A percentile compares a stretch with the other conserved stretches of the same genome.
Conservation (phyloP, 2,888 invertebrate species). For the Oegoconia quadripuncta region DNA sequence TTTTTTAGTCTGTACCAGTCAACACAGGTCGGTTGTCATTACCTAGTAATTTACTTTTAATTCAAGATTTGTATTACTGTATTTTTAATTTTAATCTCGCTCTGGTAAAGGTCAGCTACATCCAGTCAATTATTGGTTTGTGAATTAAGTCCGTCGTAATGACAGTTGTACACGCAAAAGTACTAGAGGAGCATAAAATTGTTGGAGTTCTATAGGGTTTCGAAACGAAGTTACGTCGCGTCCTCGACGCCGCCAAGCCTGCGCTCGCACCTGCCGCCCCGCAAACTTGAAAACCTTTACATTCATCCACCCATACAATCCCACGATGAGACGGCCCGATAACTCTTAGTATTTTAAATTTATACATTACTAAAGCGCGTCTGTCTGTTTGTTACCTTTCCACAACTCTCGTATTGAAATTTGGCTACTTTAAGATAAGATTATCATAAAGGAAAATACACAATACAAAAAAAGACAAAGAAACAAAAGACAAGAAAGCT, state of each 20-base stretch:
- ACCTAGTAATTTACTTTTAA: conserved; percentile 11
- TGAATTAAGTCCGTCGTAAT: conserved; percentile 13
- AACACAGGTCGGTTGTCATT: conserved; percentile 7
- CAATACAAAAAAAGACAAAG: too few relatives aligned
- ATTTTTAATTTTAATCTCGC: conserved; percentile 9
- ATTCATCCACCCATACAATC: conserved; percentile 22
- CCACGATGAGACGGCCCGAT: conserved; percentile 23
- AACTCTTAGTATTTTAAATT: too few relatives aligned
- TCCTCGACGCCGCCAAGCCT: conserved; percentile 50
- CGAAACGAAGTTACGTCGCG: conserved; percentile 33
- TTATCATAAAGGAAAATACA: too few relatives aligned
- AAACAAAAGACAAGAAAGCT: too few relatives aligned
- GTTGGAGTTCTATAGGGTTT: conserved; percentile 29
- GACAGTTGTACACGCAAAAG: conserved; percentile 3
- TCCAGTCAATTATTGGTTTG: conserved; percentile 3
- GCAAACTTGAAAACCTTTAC: conserved; percentile 40
- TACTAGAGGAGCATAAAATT: conserved; percentile 11
- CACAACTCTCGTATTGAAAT: too few relatives aligned
- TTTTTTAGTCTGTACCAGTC: conserved; percentile 7
- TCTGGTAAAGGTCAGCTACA: conserved; percentile 11
- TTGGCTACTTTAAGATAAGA: too few relatives aligned
- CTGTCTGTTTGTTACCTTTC: too few relatives aligned
- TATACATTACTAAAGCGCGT: too few relatives aligned
- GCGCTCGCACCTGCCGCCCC: conserved; percentile 49
- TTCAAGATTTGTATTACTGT: conserved; percentile 11